A percentile compares a stretch with the other conserved stretches of the same genome.
phyloP scores from a whole-genome alignment of 2,113 vertebrate genomes.

The Salvelinus sp. region DNA sequence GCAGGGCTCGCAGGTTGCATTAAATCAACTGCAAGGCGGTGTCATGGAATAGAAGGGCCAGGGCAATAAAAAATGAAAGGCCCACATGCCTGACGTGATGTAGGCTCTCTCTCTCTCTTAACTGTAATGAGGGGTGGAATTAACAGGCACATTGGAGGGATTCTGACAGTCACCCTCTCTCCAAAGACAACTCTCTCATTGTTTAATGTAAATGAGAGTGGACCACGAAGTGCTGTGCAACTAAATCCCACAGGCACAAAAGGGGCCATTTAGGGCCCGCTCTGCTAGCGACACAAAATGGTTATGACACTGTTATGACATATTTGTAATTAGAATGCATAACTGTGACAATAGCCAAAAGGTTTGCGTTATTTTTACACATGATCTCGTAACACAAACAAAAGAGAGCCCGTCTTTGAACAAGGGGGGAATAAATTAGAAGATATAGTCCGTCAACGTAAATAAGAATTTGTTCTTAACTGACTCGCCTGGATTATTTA shows the following conservation, averaged over 20 bases:
- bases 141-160: not conserved
- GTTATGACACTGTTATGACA: not conserved
- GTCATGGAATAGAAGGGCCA: slow-evolving; percentile 2
- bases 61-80: slow-evolving; percentile 22
- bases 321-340: not conserved
- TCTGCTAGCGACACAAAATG: not conserved
- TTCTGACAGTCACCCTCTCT: not conserved
- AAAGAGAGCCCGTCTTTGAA: not conserved
- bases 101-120: not conserved
- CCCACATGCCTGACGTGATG: not conserved
- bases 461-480: too few relatives aligned
- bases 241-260: not conserved
- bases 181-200: not conserved
- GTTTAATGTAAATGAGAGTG: not conserved
- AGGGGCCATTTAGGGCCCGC: too few relatives aligned
- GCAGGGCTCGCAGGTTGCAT: slow-evolving; percentile 15
- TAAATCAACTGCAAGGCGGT: slow-evolving; percentile 39
- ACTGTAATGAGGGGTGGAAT: slow-evolving; percentile 18
- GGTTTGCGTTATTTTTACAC: not conserved
- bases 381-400: not conserved
- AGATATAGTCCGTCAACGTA: too few relatives aligned
- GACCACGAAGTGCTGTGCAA: not conserved
- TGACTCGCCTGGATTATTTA: too few relatives aligned
- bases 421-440: not conserved
- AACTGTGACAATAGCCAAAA: not conserved